Evolutionary conservation across 1,140 invertebrate species (phyloP), one percentile per base, ranked within the genome.

Genomic region (Araneus ventricosus): DNA sequence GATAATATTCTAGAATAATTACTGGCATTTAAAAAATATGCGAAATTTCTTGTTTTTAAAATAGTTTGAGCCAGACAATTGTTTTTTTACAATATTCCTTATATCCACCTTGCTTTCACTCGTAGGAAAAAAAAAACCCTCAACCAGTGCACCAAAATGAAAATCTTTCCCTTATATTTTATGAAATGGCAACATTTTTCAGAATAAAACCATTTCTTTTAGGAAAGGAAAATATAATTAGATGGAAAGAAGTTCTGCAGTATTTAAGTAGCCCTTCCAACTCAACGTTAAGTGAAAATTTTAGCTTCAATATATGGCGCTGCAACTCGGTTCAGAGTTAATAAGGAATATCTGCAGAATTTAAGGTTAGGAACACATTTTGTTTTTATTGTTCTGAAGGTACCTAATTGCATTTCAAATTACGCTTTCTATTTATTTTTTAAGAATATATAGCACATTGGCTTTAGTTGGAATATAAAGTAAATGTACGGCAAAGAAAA

Each of bases 401-500:
- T 22, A 1, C 34, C 30, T 75, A 82, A 82, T 82, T 82, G 80
- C 41, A 52, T 82, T 82, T 82, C 80, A n/a, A 30, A n/a, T 4
- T 82, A 37, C 30, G 70, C 20, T 75, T 75, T 75, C 63, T 75
- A 75, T 75, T 75, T 70, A 30, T 75, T 75, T 37, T 63, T 34
- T 7, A 70, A 6, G 10, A 34, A 34, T 37, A 5, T 20, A 22
- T 75, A 20, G 30, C 70, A 20, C 30, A 22, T 37, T 30, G 30
- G 2, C 30, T 30, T 30, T 37, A 75, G 34, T 30, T 34, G 27
- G 63, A 67, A 67, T 67, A 67, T 27, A 67, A 67, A 27, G 63
- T 67, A 67, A 67, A 67, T 67, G n/a, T 10, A 17, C 37, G 17
- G 8, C 20, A 75, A 37, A n/a, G n/a, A n/a, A 75, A 75, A 34